phyloP scores from a whole-genome alignment of 2,797 vertebrate species.

The Gastrophryne carolinensis region DNA sequence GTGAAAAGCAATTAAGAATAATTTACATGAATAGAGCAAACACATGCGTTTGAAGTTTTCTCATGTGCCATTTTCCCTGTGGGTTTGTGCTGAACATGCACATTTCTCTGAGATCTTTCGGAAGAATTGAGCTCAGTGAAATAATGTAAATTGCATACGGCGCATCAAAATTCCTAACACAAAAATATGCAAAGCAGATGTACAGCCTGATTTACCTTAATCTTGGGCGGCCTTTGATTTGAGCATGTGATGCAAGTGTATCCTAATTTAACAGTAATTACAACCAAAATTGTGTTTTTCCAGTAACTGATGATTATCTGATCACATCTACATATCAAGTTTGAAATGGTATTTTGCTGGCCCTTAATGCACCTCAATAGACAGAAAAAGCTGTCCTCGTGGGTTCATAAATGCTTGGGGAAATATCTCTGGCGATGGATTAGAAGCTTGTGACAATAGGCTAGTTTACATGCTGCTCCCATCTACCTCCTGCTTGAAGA shows the following conservation, averaged over 20 bases:
- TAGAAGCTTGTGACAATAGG: not conserved
- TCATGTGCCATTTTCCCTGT: conserved; percentile 35
- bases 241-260: not conserved
- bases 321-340: not conserved
- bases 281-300: not conserved
- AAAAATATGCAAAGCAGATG: conserved; percentile 6
- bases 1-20: conserved; percentile 28
- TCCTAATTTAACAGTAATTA: not conserved
- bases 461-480: not conserved
- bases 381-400: conserved; percentile 19
- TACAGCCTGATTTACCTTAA: not conserved
- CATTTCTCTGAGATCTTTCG: conserved; percentile 23
- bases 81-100: conserved; percentile 35
- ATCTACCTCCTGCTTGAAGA: not conserved
- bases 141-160: conserved; percentile 21
- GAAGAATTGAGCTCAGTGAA: conserved; percentile 25
- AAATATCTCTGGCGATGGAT: conserved; percentile 1
- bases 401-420: conserved; percentile 12
- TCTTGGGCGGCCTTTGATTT: conserved; percentile 15
- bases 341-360: not conserved
- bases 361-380: conserved; percentile 10
- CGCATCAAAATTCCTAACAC: conserved; percentile 2
- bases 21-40: conserved; percentile 23
- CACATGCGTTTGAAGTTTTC: conserved; percentile 37
- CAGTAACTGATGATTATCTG: conserved; percentile 6